Base-by-base conservation (phyloP, 2,888 invertebrate genomes). In the Orthosia gracilis region DNA sequence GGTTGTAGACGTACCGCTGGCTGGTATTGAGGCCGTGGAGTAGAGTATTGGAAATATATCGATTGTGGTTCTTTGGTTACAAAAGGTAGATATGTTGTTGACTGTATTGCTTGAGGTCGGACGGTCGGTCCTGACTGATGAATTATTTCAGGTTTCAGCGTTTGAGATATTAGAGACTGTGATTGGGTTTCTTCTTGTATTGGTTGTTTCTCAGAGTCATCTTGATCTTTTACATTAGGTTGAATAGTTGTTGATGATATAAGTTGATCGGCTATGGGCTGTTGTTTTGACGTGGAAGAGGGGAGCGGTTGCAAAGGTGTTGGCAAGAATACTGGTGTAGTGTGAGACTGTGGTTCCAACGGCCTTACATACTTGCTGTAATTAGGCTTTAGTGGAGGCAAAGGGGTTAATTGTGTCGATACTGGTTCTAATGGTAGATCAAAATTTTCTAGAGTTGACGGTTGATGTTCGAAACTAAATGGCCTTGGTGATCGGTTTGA, bases 181-280 rank as follows among this genome's bases (percentile, higher is more conserved):
- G 74, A 45, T n/a, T 71, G 18, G 47, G 13, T 55, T 66, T 80
- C 58, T 63, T 65, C 18, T 52, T 59, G 64, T 21, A 57, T 40
- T 7, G 54, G 21, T 63, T 75, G n/a, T 47, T 45, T n/a, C 7
- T 61, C 47, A 26, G 49, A 0, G 13, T 59, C 21, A 50, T 75
- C 45, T n/a, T 69, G 58, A 3, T 18, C 15, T 23, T 54, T 72
- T 12, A 72, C 15, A 59, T 70, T 65, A 58, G 85, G 89, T 50
- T 80, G 72, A 74, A 76, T 69, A 18, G 83, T 82, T 5, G 87
- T 82, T 57, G 87, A 81, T 45, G 82, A 80, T 57, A 78, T 26
- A 40, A 66, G 50, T 67, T 86, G 86, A 67, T 83, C 82, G 9
- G 76, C 54, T 50, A 54, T 9, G 18, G 69, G 58, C 52, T 80